phyloP scores from a whole-genome alignment of 1,140 invertebrate species.

The Meteorus sp. region DNA sequence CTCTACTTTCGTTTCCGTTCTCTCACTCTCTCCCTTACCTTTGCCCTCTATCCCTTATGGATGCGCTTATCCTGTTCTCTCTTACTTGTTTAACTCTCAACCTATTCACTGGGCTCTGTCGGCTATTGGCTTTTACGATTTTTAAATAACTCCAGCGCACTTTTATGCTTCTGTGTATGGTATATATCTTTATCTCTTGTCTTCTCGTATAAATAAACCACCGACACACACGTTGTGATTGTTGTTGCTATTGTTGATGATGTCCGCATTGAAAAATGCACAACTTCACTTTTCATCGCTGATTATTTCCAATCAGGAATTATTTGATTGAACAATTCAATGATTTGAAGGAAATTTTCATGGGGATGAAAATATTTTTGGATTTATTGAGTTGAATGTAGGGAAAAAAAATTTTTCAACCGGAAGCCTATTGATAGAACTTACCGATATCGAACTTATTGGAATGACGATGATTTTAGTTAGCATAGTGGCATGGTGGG shows the following conservation, averaged over 20 bases:
- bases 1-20: slow-evolving; percentile 33
- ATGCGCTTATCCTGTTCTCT: background rate
- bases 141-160: slow-evolving; percentile 50
- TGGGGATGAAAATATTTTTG: too few species aligned
- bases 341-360: too few species aligned
- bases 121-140: slow-evolving; percentile 56
- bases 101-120: slow-evolving; percentile 27
- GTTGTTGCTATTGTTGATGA: too few species aligned
- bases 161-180: slow-evolving; percentile 37
- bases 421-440: slow-evolving; percentile 38
- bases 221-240: too few species aligned
- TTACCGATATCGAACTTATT: slow-evolving; percentile 41
- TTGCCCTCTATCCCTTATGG: slow-evolving; percentile 21
- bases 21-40: slow-evolving; percentile 30
- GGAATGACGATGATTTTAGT: slow-evolving; percentile 12
- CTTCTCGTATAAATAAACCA: too few species aligned
- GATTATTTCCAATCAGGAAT: too few species aligned
- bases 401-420: slow-evolving; percentile 13
- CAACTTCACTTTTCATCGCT: too few species aligned
- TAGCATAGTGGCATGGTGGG: background rate
- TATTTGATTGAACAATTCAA: too few species aligned
- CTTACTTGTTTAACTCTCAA: slow-evolving; percentile 1
- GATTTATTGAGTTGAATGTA: background rate
- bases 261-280: too few species aligned
- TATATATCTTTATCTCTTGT: too few species aligned